Conservation (phyloP, 2,888 invertebrate species). For the Nomada flava region DNA sequence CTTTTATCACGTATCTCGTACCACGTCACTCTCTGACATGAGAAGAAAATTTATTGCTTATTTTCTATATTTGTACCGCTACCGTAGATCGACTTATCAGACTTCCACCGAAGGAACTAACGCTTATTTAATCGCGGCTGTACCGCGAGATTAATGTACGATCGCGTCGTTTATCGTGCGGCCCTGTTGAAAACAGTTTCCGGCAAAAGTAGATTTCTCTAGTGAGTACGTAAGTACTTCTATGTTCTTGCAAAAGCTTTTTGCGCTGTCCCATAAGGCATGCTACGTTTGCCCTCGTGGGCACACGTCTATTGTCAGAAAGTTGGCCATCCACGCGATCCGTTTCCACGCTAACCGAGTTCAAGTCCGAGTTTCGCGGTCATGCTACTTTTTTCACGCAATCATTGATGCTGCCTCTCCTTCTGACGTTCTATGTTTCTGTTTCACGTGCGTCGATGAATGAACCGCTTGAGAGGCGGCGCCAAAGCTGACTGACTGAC, state of each 20-base stretch:
- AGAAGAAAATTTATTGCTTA: neutral
- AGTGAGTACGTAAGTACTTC: slow-evolving; percentile 10
- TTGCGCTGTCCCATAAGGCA: neutral
- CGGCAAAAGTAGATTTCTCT: slow-evolving; percentile 14
- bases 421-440: neutral
- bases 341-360: slow-evolving; percentile 32
- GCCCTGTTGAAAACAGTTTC: slow-evolving; percentile 5
- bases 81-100: neutral
- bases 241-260: neutral
- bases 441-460: neutral
- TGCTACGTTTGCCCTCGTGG: neutral
- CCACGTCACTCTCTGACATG: neutral
- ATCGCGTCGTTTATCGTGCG: slow-evolving; percentile 9
- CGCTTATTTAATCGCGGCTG: neutral
- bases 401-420: neutral
- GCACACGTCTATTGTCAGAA: slow-evolving; percentile 27
- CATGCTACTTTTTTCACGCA: slow-evolving; percentile 17
- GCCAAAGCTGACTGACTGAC: neutral
- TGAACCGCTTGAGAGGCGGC: slow-evolving; percentile 9
- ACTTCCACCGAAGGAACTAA: neutral
- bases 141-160: neutral
- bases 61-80: neutral
- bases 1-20: neutral
- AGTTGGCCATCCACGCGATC: slow-evolving; percentile 36
- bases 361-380: slow-evolving; percentile 38